These are phyloP conservation scores for Achroia grisella DNA, from an alignment of 1,140 invertebrate species.

Conservation along the genomic window DNA sequence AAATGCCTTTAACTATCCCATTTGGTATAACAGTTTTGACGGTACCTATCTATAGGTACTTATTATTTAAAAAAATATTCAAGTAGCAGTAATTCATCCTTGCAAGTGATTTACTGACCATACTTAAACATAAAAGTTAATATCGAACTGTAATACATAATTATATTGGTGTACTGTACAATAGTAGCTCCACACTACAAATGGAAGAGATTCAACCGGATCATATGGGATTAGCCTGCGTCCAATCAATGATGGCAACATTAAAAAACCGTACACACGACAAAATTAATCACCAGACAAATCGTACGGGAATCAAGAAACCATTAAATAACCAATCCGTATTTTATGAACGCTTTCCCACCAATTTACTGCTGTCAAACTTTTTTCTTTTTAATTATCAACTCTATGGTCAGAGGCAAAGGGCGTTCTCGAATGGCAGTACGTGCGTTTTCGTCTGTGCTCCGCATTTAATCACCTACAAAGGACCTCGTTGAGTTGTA, in stretches of 20 bases:
- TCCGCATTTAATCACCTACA: constrained; percentile 67
- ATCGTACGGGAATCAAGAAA: constrained; percentile 62
- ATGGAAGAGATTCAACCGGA: neutral
- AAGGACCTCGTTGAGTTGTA: constrained; percentile 45
- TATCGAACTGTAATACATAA: no score
- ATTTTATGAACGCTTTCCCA: constrained; percentile 29
- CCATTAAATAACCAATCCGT: constrained; percentile 68
- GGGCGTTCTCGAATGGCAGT: constrained; percentile 12
- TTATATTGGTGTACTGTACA: no score
- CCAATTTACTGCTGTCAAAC: constrained; percentile 15
- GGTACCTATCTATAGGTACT: no score
- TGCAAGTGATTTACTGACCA: no score
- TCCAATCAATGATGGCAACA: constrained; percentile 5
- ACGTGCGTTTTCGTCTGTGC: constrained; percentile 25
- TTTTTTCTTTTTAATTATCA: constrained; percentile 14
- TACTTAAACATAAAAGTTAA: no score
- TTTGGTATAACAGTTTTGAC: no score
- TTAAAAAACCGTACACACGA: constrained; percentile 22
- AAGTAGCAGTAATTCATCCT: no score
- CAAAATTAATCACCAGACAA: constrained; percentile 66
- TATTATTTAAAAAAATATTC: no score
- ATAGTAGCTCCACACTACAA: no score
- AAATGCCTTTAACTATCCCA: no score
- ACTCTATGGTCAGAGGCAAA: constrained; percentile 20
- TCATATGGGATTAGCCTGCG: neutral